These are phyloP conservation scores for Drosophila nasuta DNA, from an alignment of 1,140 invertebrate genomes.

Conservation along the genomic window DNA sequence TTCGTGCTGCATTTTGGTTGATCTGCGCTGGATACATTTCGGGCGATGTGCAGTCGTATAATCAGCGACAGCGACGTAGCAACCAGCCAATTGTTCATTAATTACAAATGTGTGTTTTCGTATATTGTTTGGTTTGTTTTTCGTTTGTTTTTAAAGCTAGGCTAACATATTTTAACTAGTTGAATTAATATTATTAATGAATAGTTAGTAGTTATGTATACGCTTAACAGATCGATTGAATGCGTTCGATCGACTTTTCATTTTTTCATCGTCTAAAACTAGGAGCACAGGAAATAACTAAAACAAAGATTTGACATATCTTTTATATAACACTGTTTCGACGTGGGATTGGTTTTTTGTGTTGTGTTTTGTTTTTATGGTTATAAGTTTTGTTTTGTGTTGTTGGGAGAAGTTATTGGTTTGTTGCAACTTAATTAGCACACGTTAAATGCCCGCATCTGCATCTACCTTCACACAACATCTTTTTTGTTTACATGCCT, in stretches of 20 bases:
- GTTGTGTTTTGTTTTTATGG: neutral
- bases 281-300: conserved; percentile 53
- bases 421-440: conserved; percentile 48
- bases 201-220: conserved; percentile 26
- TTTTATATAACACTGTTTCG: conserved; percentile 25
- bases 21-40: conserved; percentile 62
- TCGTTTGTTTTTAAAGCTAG: conserved; percentile 11
- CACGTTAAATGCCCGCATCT: conserved; percentile 51
- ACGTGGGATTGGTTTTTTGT: conserved; percentile 2
- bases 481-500: conserved; percentile 29
- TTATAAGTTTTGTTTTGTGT: neutral
- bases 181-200: conserved; percentile 25
- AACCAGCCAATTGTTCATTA: conserved; percentile 2
- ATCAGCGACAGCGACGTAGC: conserved; percentile 2
- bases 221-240: conserved; percentile 20
- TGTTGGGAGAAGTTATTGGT: neutral
- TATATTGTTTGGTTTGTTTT: conserved; percentile 21
- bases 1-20: conserved; percentile 57
- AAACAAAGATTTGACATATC: conserved; percentile 41
- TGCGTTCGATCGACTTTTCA: conserved; percentile 19
- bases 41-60: conserved; percentile 65
- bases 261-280: conserved; percentile 41
- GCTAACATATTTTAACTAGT: conserved; percentile 33
- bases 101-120: conserved; percentile 16
- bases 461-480: no score